Conservation (phyloP, 2,888 invertebrate genomes). For the Molorchus minor region DNA sequence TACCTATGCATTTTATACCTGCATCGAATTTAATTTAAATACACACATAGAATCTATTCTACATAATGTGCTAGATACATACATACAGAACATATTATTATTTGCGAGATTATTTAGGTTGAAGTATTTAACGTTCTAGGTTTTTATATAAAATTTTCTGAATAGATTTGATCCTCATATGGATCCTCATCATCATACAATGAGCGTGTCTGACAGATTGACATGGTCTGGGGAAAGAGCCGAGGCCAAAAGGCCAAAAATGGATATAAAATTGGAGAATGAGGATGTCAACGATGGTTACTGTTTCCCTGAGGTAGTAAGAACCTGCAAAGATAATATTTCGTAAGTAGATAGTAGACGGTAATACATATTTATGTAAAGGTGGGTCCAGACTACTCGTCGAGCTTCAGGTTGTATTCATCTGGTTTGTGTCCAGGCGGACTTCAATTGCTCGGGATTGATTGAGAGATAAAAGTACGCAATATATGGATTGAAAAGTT, state of each 20-base stretch:
- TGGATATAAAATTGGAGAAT: conserved; percentile 76
- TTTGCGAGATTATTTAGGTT: neutral
- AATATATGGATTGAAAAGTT: too few species aligned
- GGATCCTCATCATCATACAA: conserved; percentile 61
- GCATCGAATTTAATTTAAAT: too few species aligned
- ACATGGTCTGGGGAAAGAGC: conserved; percentile 64
- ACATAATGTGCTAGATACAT: too few species aligned
- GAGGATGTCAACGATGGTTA: conserved; percentile 77
- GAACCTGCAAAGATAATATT: conserved; percentile 57
- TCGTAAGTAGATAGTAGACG: conserved; percentile 60
- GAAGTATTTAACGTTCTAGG: neutral
- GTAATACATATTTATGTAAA: too few species aligned
- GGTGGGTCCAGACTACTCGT: too few species aligned
- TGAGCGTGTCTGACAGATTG: conserved; percentile 52
- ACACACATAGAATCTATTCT: too few species aligned
- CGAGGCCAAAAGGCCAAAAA: conserved; percentile 69
- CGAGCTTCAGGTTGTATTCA: too few species aligned
- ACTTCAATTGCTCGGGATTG: too few species aligned
- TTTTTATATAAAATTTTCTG: conserved; percentile 34
- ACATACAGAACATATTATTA: too few species aligned
- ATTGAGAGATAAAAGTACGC: too few species aligned
- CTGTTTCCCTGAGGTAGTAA: conserved; percentile 68
- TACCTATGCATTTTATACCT: too few species aligned
- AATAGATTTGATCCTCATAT: conserved; percentile 75
- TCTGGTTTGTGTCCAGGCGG: too few species aligned